Base-by-base conservation (phyloP, 2,797 vertebrate species). In the Phataginus tetradactyla region DNA sequence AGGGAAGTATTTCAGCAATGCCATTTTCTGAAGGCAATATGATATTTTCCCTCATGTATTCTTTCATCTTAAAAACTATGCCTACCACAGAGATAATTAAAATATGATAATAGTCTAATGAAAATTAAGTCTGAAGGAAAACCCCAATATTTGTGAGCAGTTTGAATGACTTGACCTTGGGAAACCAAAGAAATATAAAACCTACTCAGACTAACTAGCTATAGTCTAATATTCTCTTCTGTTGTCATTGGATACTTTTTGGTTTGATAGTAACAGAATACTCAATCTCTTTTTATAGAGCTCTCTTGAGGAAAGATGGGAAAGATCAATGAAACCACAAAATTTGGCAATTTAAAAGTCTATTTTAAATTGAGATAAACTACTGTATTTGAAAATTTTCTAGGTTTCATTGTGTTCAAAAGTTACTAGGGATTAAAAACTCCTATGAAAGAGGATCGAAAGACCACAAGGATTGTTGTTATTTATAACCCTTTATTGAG, bases 241-340 rank as follows among this genome's bases (percentile, higher is more conserved):
- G 1, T 68, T 53, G 39, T 68, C 49, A 72, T 96, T 93, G 57
- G 25, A 57, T 87, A 4, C 17, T 69, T 87, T 95, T 86, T 57
- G 68, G 39, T 88, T 83, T 90, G 32, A 51, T 94, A n/a, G 25
- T 75, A 72, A 93, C 80, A 42, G 15, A 96, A 81, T 68, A 90
- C 1, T 84, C 51, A 75, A 84, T 97, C 55, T 81, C 59, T 5
- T 69, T 86, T 96, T 75, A 81, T 32, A 78, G 39, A 11, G 13
- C 8, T 94, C 69, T 23, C 13, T 93, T 90, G 37, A 94, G 51
- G 11, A 93, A 84, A 90, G 45, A 63, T 51, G 49, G 81, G 11
- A 79, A 72, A 77, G 78, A 96, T 96, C 88, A 85, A 92, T 91
- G 75, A 84, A 86, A 94, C 55, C 80, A 92, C 69, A 93, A 80